Evolutionary conservation across 1,140 invertebrate species (phyloP).

Genomic region (Littorina saxatilis): DNA sequence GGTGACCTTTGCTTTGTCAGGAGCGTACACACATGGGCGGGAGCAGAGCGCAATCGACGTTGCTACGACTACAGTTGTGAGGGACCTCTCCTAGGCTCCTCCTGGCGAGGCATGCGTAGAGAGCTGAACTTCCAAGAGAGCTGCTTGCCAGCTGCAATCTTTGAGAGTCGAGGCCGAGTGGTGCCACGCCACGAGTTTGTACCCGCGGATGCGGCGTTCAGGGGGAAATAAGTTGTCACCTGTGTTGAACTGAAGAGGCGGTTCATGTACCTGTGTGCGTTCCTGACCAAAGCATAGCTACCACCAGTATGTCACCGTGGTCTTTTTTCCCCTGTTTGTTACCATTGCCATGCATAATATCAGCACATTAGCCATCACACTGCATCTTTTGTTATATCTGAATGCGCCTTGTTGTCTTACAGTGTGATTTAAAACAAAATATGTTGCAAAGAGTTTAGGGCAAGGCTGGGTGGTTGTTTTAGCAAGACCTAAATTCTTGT

Average conservation of each 20-base stretch:
- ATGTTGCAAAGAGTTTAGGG: no score
- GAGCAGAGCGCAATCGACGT: conserved; percentile 53
- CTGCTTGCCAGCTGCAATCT: conserved; percentile 4
- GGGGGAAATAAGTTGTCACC: conserved; percentile 1
- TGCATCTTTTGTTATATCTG: no score
- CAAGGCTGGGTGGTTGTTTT: no score
- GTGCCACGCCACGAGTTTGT: conserved; percentile 11
- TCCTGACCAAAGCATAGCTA: neutral
- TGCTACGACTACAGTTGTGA: conserved; percentile 67
- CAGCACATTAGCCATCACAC: no score
- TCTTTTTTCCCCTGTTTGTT: no score
- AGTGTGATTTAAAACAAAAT: no score
- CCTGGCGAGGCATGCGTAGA: conserved; percentile 40
- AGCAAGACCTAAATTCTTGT: no score
- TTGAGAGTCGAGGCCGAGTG: conserved; percentile 1
- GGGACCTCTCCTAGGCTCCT: conserved; percentile 56
- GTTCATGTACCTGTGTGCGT: no score
- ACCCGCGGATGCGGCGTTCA: conserved; percentile 17
- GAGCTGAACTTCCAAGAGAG: conserved; percentile 41
- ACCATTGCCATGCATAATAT: no score
- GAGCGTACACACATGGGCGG: conserved; percentile 57
- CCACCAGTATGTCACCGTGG: neutral
- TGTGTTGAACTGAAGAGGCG: neutral
- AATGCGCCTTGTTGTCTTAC: no score
- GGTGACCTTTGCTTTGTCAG: conserved; percentile 46